Conservation (phyloP, 2,113 vertebrate genomes). For the Geococcyx californianus region DNA sequence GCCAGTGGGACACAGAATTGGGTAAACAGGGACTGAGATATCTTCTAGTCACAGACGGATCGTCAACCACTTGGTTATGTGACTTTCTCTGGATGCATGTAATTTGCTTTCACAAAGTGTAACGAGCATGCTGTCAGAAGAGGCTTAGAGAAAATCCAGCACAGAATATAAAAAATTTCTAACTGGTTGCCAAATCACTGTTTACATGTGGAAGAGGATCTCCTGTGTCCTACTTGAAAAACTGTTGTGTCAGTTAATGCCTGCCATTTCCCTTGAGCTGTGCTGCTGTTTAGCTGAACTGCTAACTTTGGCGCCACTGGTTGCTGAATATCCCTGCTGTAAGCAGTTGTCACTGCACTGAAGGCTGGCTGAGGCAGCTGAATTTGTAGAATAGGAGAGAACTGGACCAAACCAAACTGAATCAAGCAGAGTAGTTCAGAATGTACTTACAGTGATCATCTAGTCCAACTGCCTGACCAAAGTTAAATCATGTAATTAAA, state of each 20-base stretch:
- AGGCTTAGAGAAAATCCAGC: not conserved
- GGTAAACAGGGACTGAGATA: not conserved
- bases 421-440: not conserved
- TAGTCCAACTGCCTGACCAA: not conserved
- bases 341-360: not conserved
- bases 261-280: not conserved
- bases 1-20: not conserved
- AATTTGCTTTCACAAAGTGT: not conserved
- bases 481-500: not conserved
- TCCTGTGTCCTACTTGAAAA: not conserved
- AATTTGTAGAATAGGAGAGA: not conserved
- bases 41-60: not conserved
- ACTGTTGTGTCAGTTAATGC: not conserved
- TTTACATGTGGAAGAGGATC: not conserved
- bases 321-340: not conserved
- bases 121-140: not conserved
- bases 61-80: not conserved
- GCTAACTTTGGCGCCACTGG: not conserved
- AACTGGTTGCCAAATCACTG: accelerated
- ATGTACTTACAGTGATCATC: not conserved
- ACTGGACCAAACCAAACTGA: not conserved
- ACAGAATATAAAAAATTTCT: not conserved
- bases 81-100: not conserved
- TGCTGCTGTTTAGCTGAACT: not conserved
- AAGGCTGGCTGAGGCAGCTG: not conserved